Percentiles rank a stretch among this genome's conserved stretches.
phyloP scores from a whole-genome alignment of 2,113 vertebrate genomes.

The Macaca nemestrina region DNA sequence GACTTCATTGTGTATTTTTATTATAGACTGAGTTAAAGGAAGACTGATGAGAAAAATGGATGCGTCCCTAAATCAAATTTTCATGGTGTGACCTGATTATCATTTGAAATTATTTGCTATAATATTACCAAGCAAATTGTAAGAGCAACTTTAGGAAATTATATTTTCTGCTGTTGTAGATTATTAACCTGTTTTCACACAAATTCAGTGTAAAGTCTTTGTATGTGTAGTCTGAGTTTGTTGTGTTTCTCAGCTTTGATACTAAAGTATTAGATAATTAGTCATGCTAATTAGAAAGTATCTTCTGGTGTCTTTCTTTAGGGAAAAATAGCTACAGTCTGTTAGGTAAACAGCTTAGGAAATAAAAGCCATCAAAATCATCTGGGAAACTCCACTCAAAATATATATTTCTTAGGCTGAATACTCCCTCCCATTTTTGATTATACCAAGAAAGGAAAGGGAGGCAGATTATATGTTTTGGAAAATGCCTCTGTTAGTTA shows the following conservation, averaged over 20 bases:
- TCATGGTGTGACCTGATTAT: slow-evolving; percentile 34
- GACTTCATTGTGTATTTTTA: slow-evolving; percentile 37
- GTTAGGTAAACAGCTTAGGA: slow-evolving; percentile 18
- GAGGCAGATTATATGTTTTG: background rate
- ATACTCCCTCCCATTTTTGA: background rate
- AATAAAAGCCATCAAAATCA: slow-evolving; percentile 49
- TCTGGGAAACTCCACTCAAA: slow-evolving; percentile 1
- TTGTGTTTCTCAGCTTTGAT: background rate
- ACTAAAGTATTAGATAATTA: slow-evolving; percentile 38
- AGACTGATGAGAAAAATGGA: background rate
- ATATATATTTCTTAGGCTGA: background rate
- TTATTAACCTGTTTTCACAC: slow-evolving; percentile 28
- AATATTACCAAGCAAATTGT: slow-evolving; percentile 27
- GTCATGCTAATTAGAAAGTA: slow-evolving; percentile 29
- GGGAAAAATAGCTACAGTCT: slow-evolving; percentile 4
- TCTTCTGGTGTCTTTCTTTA: background rate
- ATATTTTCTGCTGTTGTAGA: background rate
- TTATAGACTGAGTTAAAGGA: slow-evolving; percentile 29
- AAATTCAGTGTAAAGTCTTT: background rate
- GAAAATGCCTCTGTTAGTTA: background rate
- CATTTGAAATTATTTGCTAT: slow-evolving; percentile 51
- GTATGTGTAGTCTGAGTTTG: background rate
- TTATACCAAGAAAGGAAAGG: slow-evolving; percentile 21
- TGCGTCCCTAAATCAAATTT: slow-evolving; percentile 34
- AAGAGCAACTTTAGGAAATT: slow-evolving; percentile 16